Percentiles rank a stretch among this genome's conserved stretches.
Conservation (phyloP, 2,888 invertebrate genomes). For the Hydriomena furcata region DNA sequence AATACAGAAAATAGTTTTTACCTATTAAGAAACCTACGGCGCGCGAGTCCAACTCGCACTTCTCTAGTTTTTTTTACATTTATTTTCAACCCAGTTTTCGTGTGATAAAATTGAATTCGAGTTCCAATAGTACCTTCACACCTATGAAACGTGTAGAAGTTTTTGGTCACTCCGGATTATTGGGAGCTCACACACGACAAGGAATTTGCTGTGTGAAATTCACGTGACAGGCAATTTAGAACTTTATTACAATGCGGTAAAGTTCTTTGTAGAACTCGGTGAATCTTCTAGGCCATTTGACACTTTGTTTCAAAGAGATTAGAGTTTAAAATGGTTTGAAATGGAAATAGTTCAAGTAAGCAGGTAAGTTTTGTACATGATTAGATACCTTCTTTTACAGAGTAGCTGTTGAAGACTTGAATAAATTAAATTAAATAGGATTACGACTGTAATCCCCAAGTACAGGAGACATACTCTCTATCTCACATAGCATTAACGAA, state of each 20-base stretch:
- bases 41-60: no score
- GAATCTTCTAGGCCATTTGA: neutral
- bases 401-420: no score
- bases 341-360: conserved; percentile 2
- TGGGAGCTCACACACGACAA: conserved; percentile 9
- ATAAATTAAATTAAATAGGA: no score
- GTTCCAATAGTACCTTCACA: conserved; percentile 11
- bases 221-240: conserved; percentile 5
- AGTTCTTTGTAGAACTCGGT: neutral
- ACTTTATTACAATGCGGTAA: conserved; percentile 16
- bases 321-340: neutral
- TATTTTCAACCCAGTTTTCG: neutral
- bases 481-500: no score
- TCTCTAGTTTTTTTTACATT: neutral
- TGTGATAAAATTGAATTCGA: conserved; percentile 1
- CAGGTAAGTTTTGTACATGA: conserved; percentile 4
- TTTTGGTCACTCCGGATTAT: conserved; percentile 26
- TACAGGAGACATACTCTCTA: no score
- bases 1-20: no score
- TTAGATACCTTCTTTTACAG: neutral
- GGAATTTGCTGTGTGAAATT: conserved; percentile 14
- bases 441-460: no score
- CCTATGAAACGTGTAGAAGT: conserved; percentile 14
- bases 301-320: conserved; percentile 1
- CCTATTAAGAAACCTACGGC: no score